Evolutionary conservation across 2,888 invertebrate genomes (phyloP), one percentile per base, ranked within the genome.

Genomic region (Ennomos erosarius): DNA sequence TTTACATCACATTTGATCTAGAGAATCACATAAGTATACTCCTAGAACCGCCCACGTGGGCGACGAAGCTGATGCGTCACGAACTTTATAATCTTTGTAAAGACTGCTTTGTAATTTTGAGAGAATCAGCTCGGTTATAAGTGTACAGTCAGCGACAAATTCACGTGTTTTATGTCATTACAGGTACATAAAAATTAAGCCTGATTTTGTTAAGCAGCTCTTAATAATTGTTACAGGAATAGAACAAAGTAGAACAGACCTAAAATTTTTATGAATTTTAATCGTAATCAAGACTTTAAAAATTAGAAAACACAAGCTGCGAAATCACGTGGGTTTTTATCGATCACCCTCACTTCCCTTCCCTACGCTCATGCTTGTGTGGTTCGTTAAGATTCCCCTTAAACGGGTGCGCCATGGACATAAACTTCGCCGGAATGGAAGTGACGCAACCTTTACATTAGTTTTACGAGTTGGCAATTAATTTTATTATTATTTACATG

Each of bases 371-470:
- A 11, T 33, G 34, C 26, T 55, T 51, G 50, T 56, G 57, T 65
- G 64, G 65, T 67, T 67, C 44, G 58, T 60, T 56, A 68, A 67
- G 62, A 65, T 63, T 59, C 54, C 55, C 57, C 55, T 48, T 53
- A 43, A 59, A 55, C 37, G 59, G 63, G 65, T 55, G 64, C 44
- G 60, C 42, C 66, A 44, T 11, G 39, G 60, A 54, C 49, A 59
- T 61, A 65, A 65, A 62, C 61, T 59, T 43, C 10, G 40, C 40
- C 38, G 49, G 45, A 44, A 57, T 62, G 53, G 44, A 56, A 49
- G 52, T 65, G 60, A 67, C 62, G 65, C 47, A 54, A 65, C 43
- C 33, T 54, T 56, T 53, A 59, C 47, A 64, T 62, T 50, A 65
- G 60, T 61, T 58, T 66, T 59, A 62, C 57, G 55, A 40, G 45